These are phyloP conservation scores for Platichthys flesus DNA, from an alignment of 2,113 vertebrate species.

Conservation along the genomic window DNA sequence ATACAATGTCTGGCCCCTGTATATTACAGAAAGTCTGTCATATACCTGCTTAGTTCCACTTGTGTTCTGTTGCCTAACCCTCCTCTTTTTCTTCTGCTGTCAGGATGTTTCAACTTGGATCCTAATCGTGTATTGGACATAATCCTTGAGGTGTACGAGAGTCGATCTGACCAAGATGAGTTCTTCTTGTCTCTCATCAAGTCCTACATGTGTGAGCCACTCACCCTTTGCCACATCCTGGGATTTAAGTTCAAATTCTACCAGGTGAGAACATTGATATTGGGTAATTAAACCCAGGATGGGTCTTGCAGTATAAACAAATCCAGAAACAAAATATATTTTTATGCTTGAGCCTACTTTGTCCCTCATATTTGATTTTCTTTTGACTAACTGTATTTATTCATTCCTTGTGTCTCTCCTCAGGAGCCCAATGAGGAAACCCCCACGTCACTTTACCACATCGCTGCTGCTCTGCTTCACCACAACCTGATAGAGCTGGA, in stretches of 20 bases:
- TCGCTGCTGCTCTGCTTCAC: constrained; percentile 95
- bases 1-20: neutral
- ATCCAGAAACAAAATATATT: neutral
- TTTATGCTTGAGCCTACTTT: neutral
- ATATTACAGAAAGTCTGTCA: neutral
- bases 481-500: constrained; percentile 96
- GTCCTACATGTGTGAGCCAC: constrained; percentile 98
- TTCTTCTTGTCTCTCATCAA: constrained; percentile 97
- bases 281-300: neutral
- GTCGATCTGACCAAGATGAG: constrained; percentile 95
- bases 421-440: constrained; percentile 98
- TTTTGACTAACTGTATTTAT: neutral
- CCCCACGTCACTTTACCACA: constrained; percentile 94
- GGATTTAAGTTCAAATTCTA: constrained; percentile 99
- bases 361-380: neutral
- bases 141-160: constrained; percentile 97
- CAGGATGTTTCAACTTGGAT: constrained; percentile 98
- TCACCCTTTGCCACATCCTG: constrained; percentile 98
- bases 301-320: neutral
- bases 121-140: constrained; percentile 99
- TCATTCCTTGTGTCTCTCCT: constrained; percentile 28
- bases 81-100: neutral
- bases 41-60: neutral
- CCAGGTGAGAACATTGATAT: constrained; percentile 84
- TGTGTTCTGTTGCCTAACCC: neutral